Evolutionary conservation across 2,113 vertebrate genomes (phyloP), one percentile per base, ranked within the genome.

Genomic region (Pachycephala philippinensis): DNA sequence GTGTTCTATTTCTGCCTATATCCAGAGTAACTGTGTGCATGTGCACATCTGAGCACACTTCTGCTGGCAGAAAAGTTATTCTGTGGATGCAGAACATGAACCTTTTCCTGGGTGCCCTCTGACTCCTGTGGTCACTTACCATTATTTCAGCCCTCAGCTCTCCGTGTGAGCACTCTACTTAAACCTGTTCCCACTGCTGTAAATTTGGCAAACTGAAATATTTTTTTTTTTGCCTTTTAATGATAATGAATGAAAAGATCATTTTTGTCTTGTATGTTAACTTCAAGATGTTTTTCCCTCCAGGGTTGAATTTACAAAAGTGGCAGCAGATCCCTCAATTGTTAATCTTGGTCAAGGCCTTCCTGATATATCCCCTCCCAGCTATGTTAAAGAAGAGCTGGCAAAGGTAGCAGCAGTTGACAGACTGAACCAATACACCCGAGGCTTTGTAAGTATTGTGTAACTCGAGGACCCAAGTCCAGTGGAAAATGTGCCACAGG

Each of bases 291-390:
- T 76, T 86, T 96, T 76, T 61, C 33, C 54, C 11, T 93, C 56
- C 85, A 99, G 99, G 99, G 98, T 98, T 93, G 98, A 98, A 71
- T 99, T 99, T 93, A 99, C 99, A 9, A 98, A 98, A 24, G 49
- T 99, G 95, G 98, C 99, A 90, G 98, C 99, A 30, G 99, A 99
- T 92, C 98, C 99, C 4, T 97, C 99, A 21, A 90, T 99, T 40
- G 98, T 99, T 45, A 99, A 99, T 96, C 98, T 99, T 24, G 99
- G 99, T 49, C 99, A 99, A 95, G 99, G 99, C 26, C 97, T 96
- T 68, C 99, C 99, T 84, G 99, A 99, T 91, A 98, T 99, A 80
- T 97, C 98, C 15, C 99, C 99, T 90, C 99, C 99, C 68, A 90
- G 90, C 16, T 99, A 99, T 19, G 94, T 99, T 54, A 99, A 98